Conservation (phyloP, 2,888 invertebrate species). For the Choreutis nemorana region DNA sequence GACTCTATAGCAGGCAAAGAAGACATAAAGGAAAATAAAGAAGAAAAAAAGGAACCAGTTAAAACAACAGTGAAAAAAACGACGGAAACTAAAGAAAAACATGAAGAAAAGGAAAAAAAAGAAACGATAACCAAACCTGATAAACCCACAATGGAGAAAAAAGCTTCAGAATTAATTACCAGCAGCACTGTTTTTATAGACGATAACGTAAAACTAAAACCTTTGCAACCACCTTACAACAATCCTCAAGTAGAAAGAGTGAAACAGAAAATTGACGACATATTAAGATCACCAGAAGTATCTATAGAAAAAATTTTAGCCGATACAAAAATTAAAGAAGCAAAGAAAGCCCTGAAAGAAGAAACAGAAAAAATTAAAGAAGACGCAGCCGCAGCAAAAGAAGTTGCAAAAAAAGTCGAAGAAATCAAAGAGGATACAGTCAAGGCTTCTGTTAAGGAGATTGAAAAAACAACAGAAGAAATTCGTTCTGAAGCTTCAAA, state of each 20-base stretch:
- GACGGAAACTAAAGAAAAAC: slow-evolving; percentile 25
- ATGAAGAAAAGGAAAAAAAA: slow-evolving; percentile 21
- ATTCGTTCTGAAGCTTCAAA: slow-evolving; percentile 47
- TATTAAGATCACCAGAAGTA: slow-evolving; percentile 54
- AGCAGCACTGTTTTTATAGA: too few relatives aligned
- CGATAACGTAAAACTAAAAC: slow-evolving; percentile 43
- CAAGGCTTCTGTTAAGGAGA: slow-evolving; percentile 22
- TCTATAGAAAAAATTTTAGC: slow-evolving; percentile 51
- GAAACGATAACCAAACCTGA: slow-evolving; percentile 15
- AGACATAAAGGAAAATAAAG: slow-evolving; percentile 17
- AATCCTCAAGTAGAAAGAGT: slow-evolving; percentile 58
- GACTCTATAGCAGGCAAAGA: slow-evolving; percentile 51
- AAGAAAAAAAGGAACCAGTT: slow-evolving; percentile 17
- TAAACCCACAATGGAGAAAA: slow-evolving; percentile 11
- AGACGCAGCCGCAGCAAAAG: slow-evolving; percentile 31
- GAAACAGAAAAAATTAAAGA: slow-evolving; percentile 30
- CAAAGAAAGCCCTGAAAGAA: slow-evolving; percentile 27
- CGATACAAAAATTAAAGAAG: slow-evolving; percentile 21
- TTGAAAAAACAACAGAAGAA: slow-evolving; percentile 29
- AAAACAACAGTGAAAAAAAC: slow-evolving; percentile 14
- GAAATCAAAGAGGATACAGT: slow-evolving; percentile 32
- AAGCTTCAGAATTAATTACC: too few relatives aligned
- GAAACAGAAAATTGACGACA: slow-evolving; percentile 55
- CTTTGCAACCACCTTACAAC: slow-evolving; percentile 50
- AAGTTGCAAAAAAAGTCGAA: slow-evolving; percentile 24